Percentiles rank a stretch among this genome's conserved stretches.
Evolutionary conservation across 2,113 vertebrate genomes (phyloP).

Genomic region (Dipodomys stephensi): DNA sequence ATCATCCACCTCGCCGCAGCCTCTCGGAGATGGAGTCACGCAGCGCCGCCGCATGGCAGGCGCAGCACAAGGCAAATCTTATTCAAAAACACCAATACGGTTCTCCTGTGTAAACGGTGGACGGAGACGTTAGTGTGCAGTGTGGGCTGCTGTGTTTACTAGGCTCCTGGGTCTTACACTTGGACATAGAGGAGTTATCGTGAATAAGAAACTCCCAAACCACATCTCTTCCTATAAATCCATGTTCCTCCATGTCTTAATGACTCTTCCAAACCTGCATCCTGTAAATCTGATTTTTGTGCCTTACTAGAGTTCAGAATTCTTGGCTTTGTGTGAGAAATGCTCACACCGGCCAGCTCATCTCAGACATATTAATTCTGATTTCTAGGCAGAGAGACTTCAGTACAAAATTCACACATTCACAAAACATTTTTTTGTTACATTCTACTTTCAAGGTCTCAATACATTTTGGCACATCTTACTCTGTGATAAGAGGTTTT

Average conservation of each 20-base stretch:
- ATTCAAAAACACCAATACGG: no score
- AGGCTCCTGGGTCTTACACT: neutral
- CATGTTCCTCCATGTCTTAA: neutral
- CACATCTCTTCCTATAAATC: neutral
- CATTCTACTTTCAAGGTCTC: neutral
- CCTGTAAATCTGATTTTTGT: neutral
- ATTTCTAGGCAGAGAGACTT: neutral
- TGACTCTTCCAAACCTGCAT: neutral
- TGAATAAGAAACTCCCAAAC: neutral
- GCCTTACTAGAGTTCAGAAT: neutral
- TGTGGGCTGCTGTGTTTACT: neutral
- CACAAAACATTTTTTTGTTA: neutral
- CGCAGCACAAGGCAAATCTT: no score
- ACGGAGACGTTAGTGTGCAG: no score
- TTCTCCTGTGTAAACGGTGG: no score
- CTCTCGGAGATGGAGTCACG: rapidly evolving
- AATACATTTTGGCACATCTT: neutral
- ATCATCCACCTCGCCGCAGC: no score
- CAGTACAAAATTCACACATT: neutral
- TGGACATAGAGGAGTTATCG: no score
- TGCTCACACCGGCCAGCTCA: neutral
- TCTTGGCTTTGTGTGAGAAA: rapidly evolving
- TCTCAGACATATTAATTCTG: neutral
- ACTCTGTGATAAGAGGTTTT: neutral
- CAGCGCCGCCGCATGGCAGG: rapidly evolving